These are phyloP conservation scores for Orbicella faveolata DNA, from an alignment of 64 coral and sea anemone genomes.

Conservation along the genomic window DNA sequence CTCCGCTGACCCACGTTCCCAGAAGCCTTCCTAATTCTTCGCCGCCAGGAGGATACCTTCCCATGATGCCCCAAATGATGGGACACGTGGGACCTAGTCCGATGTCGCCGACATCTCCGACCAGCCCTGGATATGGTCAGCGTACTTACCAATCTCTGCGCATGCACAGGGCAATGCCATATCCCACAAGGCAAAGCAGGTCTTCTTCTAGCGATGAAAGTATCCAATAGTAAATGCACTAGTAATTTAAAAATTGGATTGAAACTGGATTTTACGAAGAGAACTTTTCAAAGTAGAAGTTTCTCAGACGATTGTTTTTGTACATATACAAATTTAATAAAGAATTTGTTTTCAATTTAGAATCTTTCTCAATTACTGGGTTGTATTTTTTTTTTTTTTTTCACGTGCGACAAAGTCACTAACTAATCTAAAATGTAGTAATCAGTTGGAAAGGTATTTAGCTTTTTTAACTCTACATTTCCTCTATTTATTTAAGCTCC, in stretches of 20 bases:
- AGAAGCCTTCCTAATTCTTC: slow-evolving; percentile 28
- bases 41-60: slow-evolving; percentile 28
- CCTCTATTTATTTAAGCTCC: too few species aligned
- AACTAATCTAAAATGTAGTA: too few species aligned
- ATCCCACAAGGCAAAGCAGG: slow-evolving; percentile 31
- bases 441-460: too few species aligned
- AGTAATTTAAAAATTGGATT: background rate
- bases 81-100: slow-evolving; percentile 25
- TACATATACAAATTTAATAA: background rate
- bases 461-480: too few species aligned
- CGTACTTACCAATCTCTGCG: slow-evolving; percentile 45
- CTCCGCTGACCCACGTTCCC: slow-evolving; percentile 21
- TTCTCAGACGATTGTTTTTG: background rate
- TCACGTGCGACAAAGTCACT: too few species aligned
- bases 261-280: background rate
- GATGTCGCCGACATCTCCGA: slow-evolving; percentile 40
- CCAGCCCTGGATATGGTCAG: slow-evolving; percentile 56
- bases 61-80: slow-evolving; percentile 62
- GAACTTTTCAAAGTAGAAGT: background rate
- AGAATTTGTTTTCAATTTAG: background rate
- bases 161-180: slow-evolving; percentile 47
- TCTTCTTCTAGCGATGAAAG: slow-evolving; percentile 48
- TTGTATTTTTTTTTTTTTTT: background rate
- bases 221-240: background rate
- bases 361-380: background rate